Conservation (phyloP, 2,113 vertebrate species). For the Entosphenus tridentatus region DNA sequence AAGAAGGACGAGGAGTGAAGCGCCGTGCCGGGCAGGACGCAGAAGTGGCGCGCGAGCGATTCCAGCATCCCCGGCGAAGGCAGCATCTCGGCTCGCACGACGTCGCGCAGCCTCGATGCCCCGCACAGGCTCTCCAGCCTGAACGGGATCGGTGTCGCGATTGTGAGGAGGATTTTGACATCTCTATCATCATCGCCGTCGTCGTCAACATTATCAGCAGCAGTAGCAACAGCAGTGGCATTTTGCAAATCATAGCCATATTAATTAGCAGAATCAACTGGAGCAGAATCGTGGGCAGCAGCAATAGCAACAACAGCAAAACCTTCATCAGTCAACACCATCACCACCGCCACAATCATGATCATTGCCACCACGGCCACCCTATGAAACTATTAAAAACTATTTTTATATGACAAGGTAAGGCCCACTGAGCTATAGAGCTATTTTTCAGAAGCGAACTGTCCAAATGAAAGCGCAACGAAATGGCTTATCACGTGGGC, state of each 20-base stretch:
- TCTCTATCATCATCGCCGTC: neutral
- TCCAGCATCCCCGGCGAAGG: constrained; percentile 38
- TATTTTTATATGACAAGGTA: no score
- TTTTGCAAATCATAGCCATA: neutral
- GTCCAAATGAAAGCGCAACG: no score
- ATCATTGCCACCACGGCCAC: no score
- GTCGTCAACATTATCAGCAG: neutral
- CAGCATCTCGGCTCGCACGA: constrained; percentile 25
- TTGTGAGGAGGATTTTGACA: neutral
- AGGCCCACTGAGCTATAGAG: no score
- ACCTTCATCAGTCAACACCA: no score
- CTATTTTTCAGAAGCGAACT: no score
- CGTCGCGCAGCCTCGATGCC: constrained; percentile 22
- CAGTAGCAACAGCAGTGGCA: neutral
- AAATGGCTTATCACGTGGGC: no score
- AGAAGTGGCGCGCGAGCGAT: constrained; percentile 24
- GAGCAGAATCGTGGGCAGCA: neutral
- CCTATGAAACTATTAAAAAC: no score
- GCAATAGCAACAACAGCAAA: neutral
- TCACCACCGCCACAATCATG: no score
- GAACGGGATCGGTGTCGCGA: constrained; percentile 6
- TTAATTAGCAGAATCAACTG: neutral
- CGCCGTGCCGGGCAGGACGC: constrained; percentile 15
- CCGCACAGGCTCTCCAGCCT: constrained; percentile 29
- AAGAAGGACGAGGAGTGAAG: constrained; percentile 2